A percentile compares a stretch with the other conserved stretches of the same genome.
Evolutionary conservation across 2,888 invertebrate genomes (phyloP).

Genomic region (Drosophila nr. medialis): DNA sequence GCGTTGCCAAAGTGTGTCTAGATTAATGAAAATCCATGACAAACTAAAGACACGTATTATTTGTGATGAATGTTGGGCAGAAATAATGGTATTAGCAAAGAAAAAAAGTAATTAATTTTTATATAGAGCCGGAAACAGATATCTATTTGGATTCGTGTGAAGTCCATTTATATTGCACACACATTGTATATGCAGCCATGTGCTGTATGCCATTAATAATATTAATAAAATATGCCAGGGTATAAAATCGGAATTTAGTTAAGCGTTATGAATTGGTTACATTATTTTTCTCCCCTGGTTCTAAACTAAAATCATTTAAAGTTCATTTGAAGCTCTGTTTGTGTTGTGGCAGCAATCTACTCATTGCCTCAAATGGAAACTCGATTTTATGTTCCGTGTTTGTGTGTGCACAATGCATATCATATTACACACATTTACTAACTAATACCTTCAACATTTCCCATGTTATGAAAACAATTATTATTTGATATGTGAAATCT

Average conservation of each 20-base stretch:
- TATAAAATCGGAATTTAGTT: neutral
- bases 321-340: neutral
- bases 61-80: constrained; percentile 42
- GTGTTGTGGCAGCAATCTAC: neutral
- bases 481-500: neutral
- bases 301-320: neutral
- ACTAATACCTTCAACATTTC: neutral
- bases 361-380: neutral
- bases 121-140: neutral
- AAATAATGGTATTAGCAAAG: constrained; percentile 22
- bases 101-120: constrained; percentile 31
- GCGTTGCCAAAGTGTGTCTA: constrained; percentile 37
- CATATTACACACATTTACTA: too few species aligned
- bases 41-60: constrained; percentile 42
- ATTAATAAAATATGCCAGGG: neutral
- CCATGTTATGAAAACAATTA: neutral
- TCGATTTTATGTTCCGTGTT: neutral
- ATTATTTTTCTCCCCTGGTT: neutral
- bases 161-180: neutral
- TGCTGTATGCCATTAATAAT: neutral
- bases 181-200: neutral
- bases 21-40: constrained; percentile 59
- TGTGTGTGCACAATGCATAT: neutral
- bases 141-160: neutral
- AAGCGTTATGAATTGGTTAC: neutral